Evolutionary conservation across 2,797 vertebrate genomes (phyloP).

Genomic region (Danio jaintianensis): DNA sequence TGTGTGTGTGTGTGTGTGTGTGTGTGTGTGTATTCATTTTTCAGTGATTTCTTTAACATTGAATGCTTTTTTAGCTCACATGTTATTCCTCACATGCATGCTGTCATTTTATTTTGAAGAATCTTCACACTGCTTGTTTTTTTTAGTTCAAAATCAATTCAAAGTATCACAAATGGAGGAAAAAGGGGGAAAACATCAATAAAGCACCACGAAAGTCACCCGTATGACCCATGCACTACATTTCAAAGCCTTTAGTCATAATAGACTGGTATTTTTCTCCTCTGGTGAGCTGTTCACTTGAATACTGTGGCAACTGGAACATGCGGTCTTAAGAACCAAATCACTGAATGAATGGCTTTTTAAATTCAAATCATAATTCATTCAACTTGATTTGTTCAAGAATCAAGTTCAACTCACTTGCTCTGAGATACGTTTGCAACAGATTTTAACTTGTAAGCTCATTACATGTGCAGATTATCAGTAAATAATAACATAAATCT

Average conservation of each 20-base stretch:
- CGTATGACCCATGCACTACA: neutral
- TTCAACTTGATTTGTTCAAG: neutral
- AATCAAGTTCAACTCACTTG: neutral
- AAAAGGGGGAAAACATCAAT: neutral
- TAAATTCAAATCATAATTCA: neutral
- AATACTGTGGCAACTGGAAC: neutral
- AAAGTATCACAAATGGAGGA: neutral
- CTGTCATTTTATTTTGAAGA: neutral
- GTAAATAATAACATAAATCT: neutral
- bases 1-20: too few relatives aligned
- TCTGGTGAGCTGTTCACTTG: neutral
- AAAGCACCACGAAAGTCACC: neutral
- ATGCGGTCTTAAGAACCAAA: neutral
- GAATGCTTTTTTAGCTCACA: too few relatives aligned
- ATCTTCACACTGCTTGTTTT: neutral
- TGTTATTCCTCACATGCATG: neutral
- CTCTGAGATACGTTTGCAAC: too few relatives aligned
- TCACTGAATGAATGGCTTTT: neutral
- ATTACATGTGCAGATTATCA: neutral
- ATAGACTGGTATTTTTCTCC: slow-evolving; percentile 1
- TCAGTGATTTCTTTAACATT: too few relatives aligned
- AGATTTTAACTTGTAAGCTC: neutral
- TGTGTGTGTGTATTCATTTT: too few relatives aligned
- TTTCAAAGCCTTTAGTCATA: neutral
- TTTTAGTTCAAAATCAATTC: neutral